phyloP scores from a whole-genome alignment of 1,140 invertebrate genomes.

The Drosophila aff. region DNA sequence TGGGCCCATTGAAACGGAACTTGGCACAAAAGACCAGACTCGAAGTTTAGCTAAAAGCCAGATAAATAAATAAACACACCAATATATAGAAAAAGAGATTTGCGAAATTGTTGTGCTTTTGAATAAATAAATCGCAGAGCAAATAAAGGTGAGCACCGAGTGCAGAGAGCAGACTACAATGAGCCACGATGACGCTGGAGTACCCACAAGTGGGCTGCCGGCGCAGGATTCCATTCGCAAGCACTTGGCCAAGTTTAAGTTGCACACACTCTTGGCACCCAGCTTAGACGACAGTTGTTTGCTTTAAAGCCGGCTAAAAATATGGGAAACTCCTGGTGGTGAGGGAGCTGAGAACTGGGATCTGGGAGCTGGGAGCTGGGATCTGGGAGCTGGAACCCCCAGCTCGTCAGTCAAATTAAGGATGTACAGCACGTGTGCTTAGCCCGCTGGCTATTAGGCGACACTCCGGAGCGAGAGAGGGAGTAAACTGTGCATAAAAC shows the following conservation, averaged over 20 bases:
- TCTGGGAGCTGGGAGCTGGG: not conserved
- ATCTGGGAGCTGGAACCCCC: not conserved
- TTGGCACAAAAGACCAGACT: conserved; percentile 72
- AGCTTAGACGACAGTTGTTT: conserved; percentile 20
- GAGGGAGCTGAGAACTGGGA: not conserved
- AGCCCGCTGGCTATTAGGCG: conserved; percentile 72
- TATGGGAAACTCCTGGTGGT: conserved; percentile 7
- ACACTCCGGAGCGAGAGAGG: conserved; percentile 42
- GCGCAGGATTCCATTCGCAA: conserved; percentile 26
- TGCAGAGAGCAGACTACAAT: conserved; percentile 50
- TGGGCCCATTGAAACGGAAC: conserved; percentile 70
- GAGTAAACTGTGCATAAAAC: conserved; percentile 81
- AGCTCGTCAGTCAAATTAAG: conserved; percentile 69
- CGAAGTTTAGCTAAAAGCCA: conserved; percentile 76
- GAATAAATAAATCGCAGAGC: conserved; percentile 71
- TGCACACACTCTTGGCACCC: conserved; percentile 17
- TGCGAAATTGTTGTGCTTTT: conserved; percentile 70
- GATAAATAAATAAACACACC: conserved; percentile 65
- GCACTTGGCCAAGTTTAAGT: conserved; percentile 63
- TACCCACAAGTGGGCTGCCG: conserved; percentile 35
- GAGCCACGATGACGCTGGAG: conserved; percentile 59
- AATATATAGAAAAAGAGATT: conserved; percentile 35
- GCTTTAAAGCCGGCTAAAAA: conserved; percentile 41
- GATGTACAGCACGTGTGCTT: conserved; percentile 69
- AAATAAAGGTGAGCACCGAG: conserved; percentile 73